These are phyloP conservation scores for Drosophila varians DNA, from an alignment of 1,140 invertebrate genomes.

Conservation along the genomic window DNA sequence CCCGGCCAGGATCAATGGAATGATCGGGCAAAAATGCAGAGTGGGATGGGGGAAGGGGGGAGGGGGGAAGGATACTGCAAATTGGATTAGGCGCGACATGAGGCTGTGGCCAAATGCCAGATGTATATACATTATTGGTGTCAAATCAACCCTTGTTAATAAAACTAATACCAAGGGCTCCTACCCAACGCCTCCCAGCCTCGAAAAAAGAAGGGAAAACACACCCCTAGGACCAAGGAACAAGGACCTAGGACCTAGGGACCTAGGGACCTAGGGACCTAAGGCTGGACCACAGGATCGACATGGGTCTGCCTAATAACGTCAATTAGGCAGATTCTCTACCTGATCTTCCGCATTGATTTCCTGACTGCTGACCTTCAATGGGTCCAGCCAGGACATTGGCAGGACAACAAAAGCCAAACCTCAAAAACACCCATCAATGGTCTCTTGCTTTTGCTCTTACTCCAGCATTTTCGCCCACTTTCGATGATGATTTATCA, in stretches of 20 bases:
- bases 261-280: too few relatives aligned
- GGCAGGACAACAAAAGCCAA: constrained; percentile 55
- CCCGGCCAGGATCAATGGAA: neutral
- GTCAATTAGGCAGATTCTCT: constrained; percentile 58
- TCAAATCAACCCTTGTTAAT: constrained; percentile 20
- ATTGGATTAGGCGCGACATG: constrained; percentile 66
- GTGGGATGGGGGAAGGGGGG: too few relatives aligned
- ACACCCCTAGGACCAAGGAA: neutral
- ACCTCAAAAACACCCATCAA: constrained; percentile 57
- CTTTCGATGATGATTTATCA: constrained; percentile 56
- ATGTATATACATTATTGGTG: constrained; percentile 3
- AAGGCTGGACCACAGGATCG: neutral
- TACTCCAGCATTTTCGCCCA: constrained; percentile 42
- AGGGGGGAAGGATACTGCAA: neutral
- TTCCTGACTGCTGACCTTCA: constrained; percentile 64
- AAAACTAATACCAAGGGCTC: too few relatives aligned
- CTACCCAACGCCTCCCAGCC: neutral
- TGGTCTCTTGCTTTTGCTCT: constrained; percentile 15
- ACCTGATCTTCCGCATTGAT: constrained; percentile 6
- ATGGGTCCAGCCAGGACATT: constrained; percentile 2
- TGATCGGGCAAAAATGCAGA: constrained; percentile 27
- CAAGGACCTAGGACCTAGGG: too few relatives aligned
- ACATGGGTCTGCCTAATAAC: constrained; percentile 55
- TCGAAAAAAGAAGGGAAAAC: neutral
- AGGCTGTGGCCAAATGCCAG: constrained; percentile 35